phyloP scores from a whole-genome alignment of 2,113 vertebrate species.

The Daphoenositta chrysoptera region DNA sequence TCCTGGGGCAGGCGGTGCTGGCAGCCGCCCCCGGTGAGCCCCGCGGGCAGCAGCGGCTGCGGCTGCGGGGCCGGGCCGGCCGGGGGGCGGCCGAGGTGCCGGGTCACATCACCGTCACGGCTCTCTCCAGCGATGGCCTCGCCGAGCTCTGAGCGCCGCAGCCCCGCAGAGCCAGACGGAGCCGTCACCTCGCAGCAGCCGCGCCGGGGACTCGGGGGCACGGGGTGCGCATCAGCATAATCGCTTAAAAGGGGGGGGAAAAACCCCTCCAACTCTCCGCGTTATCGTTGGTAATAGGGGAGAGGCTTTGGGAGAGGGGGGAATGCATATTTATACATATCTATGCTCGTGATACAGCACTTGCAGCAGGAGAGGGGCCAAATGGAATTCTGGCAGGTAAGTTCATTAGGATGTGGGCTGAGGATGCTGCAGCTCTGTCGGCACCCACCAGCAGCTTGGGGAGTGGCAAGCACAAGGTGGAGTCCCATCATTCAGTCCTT shows the following conservation, averaged over 20 bases:
- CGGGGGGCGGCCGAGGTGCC: conserved; percentile 76
- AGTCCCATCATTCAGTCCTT: accelerated
- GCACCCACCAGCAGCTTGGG: not conserved
- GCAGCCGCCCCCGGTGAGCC: conserved; percentile 73
- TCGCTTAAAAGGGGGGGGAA: not conserved
- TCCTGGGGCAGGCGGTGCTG: conserved; percentile 87
- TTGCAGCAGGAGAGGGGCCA: not conserved
- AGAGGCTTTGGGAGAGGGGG: not conserved
- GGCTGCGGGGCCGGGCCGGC: conserved; percentile 75
- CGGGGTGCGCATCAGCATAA: not conserved
- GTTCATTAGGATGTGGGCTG: not conserved
- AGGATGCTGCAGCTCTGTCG: not conserved
- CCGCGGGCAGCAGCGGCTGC: conserved; percentile 71
- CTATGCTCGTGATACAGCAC: not conserved
- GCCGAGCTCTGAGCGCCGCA: conserved; percentile 77
- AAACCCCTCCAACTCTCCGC: not conserved
- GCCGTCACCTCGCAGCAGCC: conserved; percentile 14
- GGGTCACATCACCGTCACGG: conserved; percentile 79
- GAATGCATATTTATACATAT: not conserved
- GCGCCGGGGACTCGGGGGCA: not conserved
- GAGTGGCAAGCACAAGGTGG: not conserved
- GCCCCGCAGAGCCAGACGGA: conserved; percentile 18
- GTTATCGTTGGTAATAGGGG: not conserved
- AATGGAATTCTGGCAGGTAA: not conserved
- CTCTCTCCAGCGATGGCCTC: conserved; percentile 81